Conservation (phyloP, 2,888 invertebrate genomes). For the Steromphala cineraria region DNA sequence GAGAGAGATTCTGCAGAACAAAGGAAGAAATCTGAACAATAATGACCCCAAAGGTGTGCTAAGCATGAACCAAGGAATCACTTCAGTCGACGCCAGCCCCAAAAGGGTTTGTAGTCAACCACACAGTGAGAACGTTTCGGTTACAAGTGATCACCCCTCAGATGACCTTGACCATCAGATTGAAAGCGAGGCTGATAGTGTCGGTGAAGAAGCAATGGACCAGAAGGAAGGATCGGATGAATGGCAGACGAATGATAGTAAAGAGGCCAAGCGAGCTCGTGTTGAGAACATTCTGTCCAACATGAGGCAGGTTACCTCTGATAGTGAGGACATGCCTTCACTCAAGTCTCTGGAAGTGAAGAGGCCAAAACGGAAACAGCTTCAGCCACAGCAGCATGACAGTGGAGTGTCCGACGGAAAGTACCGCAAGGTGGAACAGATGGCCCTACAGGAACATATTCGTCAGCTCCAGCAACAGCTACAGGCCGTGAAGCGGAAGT, state of each 20-base stretch:
- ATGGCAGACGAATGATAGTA: conserved; percentile 28
- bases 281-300: conserved; percentile 96
- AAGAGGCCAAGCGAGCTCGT: conserved; percentile 88
- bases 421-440: conserved; percentile 64
- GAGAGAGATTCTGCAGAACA: conserved; percentile 89
- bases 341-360: conserved; percentile 49
- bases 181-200: conserved; percentile 30
- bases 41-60: conserved; percentile 40
- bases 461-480: conserved; percentile 91
- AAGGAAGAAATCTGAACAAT: conserved; percentile 80
- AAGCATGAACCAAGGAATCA: conserved; percentile 19
- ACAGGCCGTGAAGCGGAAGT: conserved; percentile 82
- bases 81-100: background rate
- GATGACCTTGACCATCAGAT: conserved; percentile 40
- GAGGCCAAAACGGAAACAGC: conserved; percentile 88
- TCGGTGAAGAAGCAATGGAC: conserved; percentile 11
- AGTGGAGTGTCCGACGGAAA: conserved; percentile 77
- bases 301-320: conserved; percentile 81
- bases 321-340: conserved; percentile 39
- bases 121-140: conserved; percentile 34
- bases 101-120: conserved; percentile 31
- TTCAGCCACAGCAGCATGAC: conserved; percentile 93
- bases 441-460: conserved; percentile 87
- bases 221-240: background rate
- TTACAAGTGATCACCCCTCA: conserved; percentile 36